Evolutionary conservation across 2,888 invertebrate species (phyloP).

Genomic region (Luffia ferchaultella): DNA sequence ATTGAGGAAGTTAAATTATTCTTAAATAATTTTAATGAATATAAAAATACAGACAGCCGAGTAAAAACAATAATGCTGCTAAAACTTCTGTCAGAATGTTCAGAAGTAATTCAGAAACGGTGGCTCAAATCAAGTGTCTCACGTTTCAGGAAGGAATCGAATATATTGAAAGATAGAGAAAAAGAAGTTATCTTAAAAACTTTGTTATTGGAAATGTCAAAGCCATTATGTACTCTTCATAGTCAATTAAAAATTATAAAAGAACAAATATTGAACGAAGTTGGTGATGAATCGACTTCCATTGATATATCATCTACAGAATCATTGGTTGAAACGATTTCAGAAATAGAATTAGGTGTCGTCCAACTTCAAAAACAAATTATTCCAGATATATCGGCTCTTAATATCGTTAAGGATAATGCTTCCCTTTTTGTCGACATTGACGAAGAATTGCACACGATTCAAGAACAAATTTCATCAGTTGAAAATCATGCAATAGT

Average conservation of each 20-base stretch:
- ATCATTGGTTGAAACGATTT: constrained; percentile 37
- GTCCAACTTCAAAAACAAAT: constrained; percentile 28
- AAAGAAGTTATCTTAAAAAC: constrained; percentile 26
- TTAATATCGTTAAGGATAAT: constrained; percentile 27
- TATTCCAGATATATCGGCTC: constrained; percentile 22
- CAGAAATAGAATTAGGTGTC: constrained; percentile 42
- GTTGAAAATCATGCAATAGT: constrained; percentile 27
- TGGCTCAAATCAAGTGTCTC: too few species aligned
- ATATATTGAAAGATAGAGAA: too few species aligned
- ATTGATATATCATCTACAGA: constrained; percentile 37
- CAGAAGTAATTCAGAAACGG: constrained; percentile 26
- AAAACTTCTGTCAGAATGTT: constrained; percentile 44
- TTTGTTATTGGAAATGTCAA: constrained; percentile 36
- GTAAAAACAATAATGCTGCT: constrained; percentile 38
- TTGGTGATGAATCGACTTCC: constrained; percentile 33
- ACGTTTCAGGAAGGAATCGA: too few species aligned
- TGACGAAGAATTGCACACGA: constrained; percentile 36
- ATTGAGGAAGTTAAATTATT: constrained; percentile 17
- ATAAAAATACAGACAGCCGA: constrained; percentile 31
- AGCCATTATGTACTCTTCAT: constrained; percentile 37
- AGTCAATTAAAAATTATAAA: constrained; percentile 34
- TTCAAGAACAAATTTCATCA: constrained; percentile 36
- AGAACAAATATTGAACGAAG: constrained; percentile 33
- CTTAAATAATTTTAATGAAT: constrained; percentile 28
- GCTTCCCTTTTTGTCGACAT: constrained; percentile 34